Base-by-base conservation (phyloP, 2,888 invertebrate genomes). In the Morpho deidamia region DNA sequence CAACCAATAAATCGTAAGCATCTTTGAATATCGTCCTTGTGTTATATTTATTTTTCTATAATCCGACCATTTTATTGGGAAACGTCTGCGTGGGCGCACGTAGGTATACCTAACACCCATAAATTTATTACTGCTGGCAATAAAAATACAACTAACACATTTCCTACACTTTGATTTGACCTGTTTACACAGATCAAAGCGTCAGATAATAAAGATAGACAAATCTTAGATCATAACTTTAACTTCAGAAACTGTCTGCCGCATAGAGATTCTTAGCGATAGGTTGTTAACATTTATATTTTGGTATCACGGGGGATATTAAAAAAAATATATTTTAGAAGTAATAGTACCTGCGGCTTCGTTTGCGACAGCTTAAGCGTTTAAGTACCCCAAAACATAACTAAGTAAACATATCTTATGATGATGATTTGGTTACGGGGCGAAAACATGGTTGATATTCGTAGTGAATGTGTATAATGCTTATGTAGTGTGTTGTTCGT, bases 141-240 rank as follows among this genome's bases (percentile, higher is more conserved):
- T 88, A 89, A 89, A 88, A 89, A 83, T 79, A 81, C 79, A 80
- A 80, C 80, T 78, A 83, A 85, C 81, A 85, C 83, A 78, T 84
- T 84, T 86, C 84, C 81, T 81, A 85, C 81, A 79, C 84, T 87
- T 86, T 87, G 83, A 84, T 82, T 85, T 76, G 77, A 81, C 76
- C 81, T 79, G 84, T 86, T 84, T 83, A 82, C 78, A 75, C 75
- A 85, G 86, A 88, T 88, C 88, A 88, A 88, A 88, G 87, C 71
- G 58, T 65, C 66, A 71, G 71, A 72, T 74, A 76, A 83, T 82
- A 81, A 82, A 81, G 76, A 82, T 83, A 79, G 83, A 80, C 76
- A 82, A 81, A 84, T 81, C 71, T 74, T 64, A 71, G 69, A 74
- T 79, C 78, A 69, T 71, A 68, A 65, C 62, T 50, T 52, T 33